phyloP scores from a whole-genome alignment of 2,113 vertebrate genomes.

The Sprattus sprattus region DNA sequence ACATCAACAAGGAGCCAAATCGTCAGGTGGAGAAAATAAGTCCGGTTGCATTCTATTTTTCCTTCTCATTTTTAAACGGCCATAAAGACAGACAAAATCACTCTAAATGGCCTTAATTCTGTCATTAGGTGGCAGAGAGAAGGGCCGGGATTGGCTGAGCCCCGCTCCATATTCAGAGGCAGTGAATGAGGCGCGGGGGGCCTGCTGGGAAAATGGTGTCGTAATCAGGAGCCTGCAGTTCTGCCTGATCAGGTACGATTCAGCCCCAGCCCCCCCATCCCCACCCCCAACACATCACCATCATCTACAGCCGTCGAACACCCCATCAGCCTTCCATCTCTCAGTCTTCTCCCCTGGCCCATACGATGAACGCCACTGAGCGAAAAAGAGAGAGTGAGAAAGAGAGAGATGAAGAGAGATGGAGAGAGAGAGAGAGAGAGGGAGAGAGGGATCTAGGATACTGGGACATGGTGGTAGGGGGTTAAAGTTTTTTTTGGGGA shows the following conservation, averaged over 20 bases:
- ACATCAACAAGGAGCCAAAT: slow-evolving; percentile 63
- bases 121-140: slow-evolving; percentile 91
- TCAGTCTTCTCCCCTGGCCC: background rate
- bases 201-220: slow-evolving; percentile 98
- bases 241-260: slow-evolving; percentile 88
- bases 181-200: slow-evolving; percentile 85
- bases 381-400: background rate
- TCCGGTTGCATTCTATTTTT: slow-evolving; percentile 42
- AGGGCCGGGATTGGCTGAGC: slow-evolving; percentile 85
- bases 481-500: slow-evolving; percentile 60
- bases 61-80: slow-evolving; percentile 51
- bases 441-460: slow-evolving; percentile 34
- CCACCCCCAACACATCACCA: slow-evolving; percentile 1
- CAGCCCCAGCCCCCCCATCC: slow-evolving; percentile 37
- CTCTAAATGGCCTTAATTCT: slow-evolving; percentile 99
- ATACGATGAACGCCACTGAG: background rate
- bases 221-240: slow-evolving; percentile 97
- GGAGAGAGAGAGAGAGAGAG: background rate
- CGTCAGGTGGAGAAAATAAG: slow-evolving; percentile 60
- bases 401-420: background rate
- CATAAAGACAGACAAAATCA: slow-evolving; percentile 83
- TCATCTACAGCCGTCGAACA: background rate
- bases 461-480: slow-evolving; percentile 54
- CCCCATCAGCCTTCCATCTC: background rate
- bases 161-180: slow-evolving; percentile 93